Conservation (phyloP, 1,140 invertebrate species). For the Wasmannia auropunctata region DNA sequence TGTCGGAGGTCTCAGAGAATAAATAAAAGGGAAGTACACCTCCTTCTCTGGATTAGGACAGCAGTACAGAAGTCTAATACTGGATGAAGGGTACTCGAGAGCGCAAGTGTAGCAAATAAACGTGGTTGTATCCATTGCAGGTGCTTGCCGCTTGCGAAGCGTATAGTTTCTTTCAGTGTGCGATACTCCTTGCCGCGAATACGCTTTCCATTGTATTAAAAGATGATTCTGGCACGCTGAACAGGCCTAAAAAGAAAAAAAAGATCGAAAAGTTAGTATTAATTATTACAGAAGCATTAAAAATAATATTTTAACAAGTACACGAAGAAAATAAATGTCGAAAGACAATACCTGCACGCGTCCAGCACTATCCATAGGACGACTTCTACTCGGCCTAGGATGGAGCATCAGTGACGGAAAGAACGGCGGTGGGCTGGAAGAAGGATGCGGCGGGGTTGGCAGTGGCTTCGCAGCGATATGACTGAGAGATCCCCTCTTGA, state of each 20-base stretch:
- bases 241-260: slow-evolving; percentile 91
- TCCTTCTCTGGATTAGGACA: slow-evolving; percentile 93
- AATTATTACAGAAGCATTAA: background rate
- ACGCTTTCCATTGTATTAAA: slow-evolving; percentile 92
- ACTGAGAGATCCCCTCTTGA: slow-evolving; percentile 91
- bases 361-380: slow-evolving; percentile 93
- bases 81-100: slow-evolving; percentile 90
- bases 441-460: slow-evolving; percentile 81
- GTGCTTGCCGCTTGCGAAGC: slow-evolving; percentile 90
- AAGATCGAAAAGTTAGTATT: slow-evolving; percentile 49
- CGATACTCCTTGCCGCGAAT: slow-evolving; percentile 88
- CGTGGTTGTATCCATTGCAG: slow-evolving; percentile 88
- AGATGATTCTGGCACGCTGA: slow-evolving; percentile 92
- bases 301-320: background rate
- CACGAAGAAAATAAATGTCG: background rate
- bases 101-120: slow-evolving; percentile 96
- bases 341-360: slow-evolving; percentile 86
- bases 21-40: slow-evolving; percentile 95
- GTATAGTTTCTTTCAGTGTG: slow-evolving; percentile 92
- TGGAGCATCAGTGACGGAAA: slow-evolving; percentile 94
- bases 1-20: slow-evolving; percentile 90
- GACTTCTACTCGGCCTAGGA: slow-evolving; percentile 92
- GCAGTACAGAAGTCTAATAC: slow-evolving; percentile 93
- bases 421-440: slow-evolving; percentile 88
- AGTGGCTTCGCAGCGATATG: slow-evolving; percentile 88